Percentiles rank a stretch among this genome's conserved stretches.
Evolutionary conservation across 2,113 vertebrate genomes (phyloP).

Genomic region (Halcyon senegalensis): DNA sequence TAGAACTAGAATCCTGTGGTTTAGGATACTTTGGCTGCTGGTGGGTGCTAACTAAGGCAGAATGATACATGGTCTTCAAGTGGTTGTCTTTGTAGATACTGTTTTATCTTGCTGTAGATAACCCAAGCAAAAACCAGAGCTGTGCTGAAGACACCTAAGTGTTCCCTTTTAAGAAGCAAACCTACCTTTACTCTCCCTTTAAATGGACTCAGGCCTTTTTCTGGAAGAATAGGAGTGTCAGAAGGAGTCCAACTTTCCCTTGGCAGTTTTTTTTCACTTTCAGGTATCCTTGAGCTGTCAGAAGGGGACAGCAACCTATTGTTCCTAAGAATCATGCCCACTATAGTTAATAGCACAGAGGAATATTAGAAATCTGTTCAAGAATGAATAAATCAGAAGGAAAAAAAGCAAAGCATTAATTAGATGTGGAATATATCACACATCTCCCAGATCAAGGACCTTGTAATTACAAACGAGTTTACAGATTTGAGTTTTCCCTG

Average conservation of each 20-base stretch:
- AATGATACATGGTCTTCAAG: neutral
- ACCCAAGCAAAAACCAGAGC: neutral
- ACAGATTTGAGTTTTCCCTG: neutral
- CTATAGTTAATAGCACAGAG: neutral
- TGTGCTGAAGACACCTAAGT: neutral
- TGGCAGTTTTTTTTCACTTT: neutral
- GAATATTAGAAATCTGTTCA: neutral
- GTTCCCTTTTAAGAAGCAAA: neutral
- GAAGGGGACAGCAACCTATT: neutral
- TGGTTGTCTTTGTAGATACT: neutral
- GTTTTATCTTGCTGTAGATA: neutral
- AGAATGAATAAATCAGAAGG: neutral
- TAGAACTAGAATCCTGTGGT: no score
- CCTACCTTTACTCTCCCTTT: neutral
- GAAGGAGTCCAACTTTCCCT: neutral
- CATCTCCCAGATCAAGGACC: neutral
- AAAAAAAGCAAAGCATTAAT: neutral
- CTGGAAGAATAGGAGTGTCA: neutral
- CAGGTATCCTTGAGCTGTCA: neutral
- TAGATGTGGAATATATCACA: neutral
- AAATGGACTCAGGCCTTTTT: neutral
- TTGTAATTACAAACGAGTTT: slow-evolving; percentile 3
- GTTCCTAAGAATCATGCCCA: neutral
- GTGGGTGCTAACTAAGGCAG: neutral
- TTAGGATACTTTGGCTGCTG: neutral